A percentile compares a stretch with the other conserved stretches of the same genome.
Evolutionary conservation across 1,140 invertebrate species (phyloP).

Genomic region (Drosophila punjabiensis): DNA sequence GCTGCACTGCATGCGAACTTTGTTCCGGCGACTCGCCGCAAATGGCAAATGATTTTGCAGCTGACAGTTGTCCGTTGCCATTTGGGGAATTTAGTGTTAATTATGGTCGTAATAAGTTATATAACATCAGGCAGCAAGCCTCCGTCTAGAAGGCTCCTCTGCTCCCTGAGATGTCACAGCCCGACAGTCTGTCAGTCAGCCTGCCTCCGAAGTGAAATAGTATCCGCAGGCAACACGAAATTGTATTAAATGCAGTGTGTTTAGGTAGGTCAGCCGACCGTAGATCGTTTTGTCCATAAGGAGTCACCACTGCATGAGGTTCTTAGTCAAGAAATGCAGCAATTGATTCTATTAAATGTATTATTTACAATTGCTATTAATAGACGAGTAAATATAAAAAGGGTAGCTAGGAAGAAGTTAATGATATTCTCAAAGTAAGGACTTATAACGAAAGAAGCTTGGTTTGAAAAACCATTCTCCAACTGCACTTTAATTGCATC

Average conservation of each 20-base stretch:
- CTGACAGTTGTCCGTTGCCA: slow-evolving; percentile 74
- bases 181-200: slow-evolving; percentile 25
- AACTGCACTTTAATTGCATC: slow-evolving; percentile 41
- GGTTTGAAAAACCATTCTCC: slow-evolving; percentile 1
- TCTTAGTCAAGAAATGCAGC: background rate
- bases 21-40: slow-evolving; percentile 41
- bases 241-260: slow-evolving; percentile 35
- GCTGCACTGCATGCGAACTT: slow-evolving; percentile 27
- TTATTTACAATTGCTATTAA: background rate
- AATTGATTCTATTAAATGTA: background rate
- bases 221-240: slow-evolving; percentile 16
- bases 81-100: slow-evolving; percentile 79
- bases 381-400: background rate
- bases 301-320: background rate
- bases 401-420: background rate
- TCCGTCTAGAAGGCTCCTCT: background rate
- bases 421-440: background rate
- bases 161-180: slow-evolving; percentile 16
- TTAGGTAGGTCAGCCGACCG: slow-evolving; percentile 29
- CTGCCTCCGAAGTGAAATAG: slow-evolving; percentile 14
- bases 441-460: background rate
- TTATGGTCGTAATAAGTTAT: slow-evolving; percentile 77
- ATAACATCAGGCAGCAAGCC: slow-evolving; percentile 49
- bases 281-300: slow-evolving; percentile 14
- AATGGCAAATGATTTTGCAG: slow-evolving; percentile 78